phyloP scores from a whole-genome alignment of 2,888 invertebrate species.

The Steinernema hermaphroditum region DNA sequence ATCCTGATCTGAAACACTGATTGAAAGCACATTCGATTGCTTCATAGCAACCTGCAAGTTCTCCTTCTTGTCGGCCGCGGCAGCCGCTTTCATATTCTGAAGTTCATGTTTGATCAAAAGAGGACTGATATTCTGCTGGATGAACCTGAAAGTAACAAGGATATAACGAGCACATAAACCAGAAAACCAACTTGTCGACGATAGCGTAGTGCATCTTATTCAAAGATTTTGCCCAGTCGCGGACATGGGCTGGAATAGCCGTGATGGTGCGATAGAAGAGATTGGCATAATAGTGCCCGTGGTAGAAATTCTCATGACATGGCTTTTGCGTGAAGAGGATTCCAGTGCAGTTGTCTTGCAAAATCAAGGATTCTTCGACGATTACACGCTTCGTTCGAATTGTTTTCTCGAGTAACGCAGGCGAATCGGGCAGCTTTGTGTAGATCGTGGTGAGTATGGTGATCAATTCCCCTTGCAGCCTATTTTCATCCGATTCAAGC shows the following conservation, averaged over 20 bases:
- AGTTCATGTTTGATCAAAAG: constrained; percentile 66
- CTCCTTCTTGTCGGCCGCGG: constrained; percentile 43
- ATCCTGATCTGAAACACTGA: constrained; percentile 46
- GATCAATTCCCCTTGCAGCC: not conserved
- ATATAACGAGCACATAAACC: not conserved
- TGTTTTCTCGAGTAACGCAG: not conserved
- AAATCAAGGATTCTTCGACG: no score
- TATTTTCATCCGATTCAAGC: not conserved
- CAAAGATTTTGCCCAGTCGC: constrained; percentile 68
- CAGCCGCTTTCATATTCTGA: constrained; percentile 54
- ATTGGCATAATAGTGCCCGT: constrained; percentile 40
- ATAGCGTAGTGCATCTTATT: constrained; percentile 52
- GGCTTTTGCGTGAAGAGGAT: constrained; percentile 10
- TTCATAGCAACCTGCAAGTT: constrained; percentile 38
- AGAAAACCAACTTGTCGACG: not conserved
- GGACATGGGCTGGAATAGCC: constrained; percentile 68
- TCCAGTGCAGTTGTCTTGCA: no score
- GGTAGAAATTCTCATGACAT: not conserved
- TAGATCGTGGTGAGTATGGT: not conserved
- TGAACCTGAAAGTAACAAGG: constrained; percentile 51
- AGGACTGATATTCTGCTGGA: constrained; percentile 66
- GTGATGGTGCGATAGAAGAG: constrained; percentile 66
- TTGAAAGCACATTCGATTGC: no score
- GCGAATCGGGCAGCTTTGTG: not conserved
- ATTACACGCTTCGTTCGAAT: no score